These are phyloP conservation scores for Diabrotica balteata DNA, from an alignment of 2,888 invertebrate genomes.

Conservation along the genomic window DNA sequence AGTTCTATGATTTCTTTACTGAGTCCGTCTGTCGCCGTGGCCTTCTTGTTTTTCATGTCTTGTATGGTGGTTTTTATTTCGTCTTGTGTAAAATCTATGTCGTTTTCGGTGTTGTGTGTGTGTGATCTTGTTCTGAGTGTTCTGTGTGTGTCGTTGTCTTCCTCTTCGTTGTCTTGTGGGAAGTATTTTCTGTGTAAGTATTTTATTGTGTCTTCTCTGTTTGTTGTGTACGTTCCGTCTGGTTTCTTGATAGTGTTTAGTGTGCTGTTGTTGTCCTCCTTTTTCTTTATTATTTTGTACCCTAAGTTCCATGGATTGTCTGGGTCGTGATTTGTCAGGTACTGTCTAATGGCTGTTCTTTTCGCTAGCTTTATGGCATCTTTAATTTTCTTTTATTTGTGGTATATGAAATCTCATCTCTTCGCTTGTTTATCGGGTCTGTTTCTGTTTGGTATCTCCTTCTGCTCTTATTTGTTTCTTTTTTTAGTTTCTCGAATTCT, in stretches of 20 bases:
- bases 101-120: not conserved
- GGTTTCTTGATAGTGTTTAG: conserved; percentile 8
- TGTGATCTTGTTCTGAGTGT: conserved; percentile 13
- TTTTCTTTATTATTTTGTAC: conserved; percentile 1
- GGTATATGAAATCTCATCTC: not conserved
- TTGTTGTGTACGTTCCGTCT: conserved; percentile 24
- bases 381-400: conserved; percentile 1
- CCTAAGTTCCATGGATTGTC: conserved; percentile 17
- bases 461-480: not conserved
- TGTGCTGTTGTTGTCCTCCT: not conserved
- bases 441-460: not conserved
- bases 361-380: conserved; percentile 1
- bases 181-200: conserved; percentile 34
- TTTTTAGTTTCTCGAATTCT: not conserved
- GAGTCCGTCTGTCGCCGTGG: not conserved
- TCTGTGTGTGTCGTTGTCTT: not conserved
- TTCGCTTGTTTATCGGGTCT: not conserved
- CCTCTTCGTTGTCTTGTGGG: conserved; percentile 22
- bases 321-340: conserved; percentile 8
- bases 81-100: not conserved
- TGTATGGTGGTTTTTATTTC: not conserved
- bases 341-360: not conserved
- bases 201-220: conserved; percentile 20
- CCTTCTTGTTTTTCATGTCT: conserved; percentile 9
- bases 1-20: not conserved